Base-by-base conservation (phyloP, 2,113 vertebrate genomes). In the Corydoras maculifer region DNA sequence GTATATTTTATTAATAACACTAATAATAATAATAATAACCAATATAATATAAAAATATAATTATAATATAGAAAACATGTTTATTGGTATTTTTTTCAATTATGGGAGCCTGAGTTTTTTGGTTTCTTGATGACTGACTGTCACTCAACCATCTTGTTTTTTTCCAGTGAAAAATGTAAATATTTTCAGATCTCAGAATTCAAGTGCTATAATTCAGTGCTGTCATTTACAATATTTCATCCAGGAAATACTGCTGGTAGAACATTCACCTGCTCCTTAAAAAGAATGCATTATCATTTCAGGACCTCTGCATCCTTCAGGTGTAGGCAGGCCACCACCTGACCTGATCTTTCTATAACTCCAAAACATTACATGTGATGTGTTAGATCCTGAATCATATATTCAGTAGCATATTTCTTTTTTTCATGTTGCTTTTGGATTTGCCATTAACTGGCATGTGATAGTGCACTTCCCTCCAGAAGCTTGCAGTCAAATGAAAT, bases 381-480 rank as follows among this genome's bases (percentile, higher is more conserved):
- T 32, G n/a, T n/a, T 15, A 54, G 15, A 12, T 60, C 11, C 6
- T 3, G 3, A n/a, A 49, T 79, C 76, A 84, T 15, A 82, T 4
- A 50, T 75, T 79, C 61, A 88, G 35, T 43, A 87, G 67, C 2
- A 75, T 32, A 0, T 61, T 84, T 5, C 35, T 43, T 43, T 69
- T 84, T 62, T 85, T 77, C 0, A 78, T 75, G 57, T 72, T 71
- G 5, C 5, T 1, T 0, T 4, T 73, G n/a, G 82, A 81, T 72
- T 85, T 88, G 43, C 87, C 84, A 73, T 80, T 83, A 14, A 89
- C 82, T 0, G 94, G 94, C 95, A 98, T 97, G 10, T 75, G 81
- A 57, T 93, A 97, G 25, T 89, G 87, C 25, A 98, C 84, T 30
- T 89, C 86, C 74, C 94, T 97, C 94, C 94, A 96, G 74, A 96